Evolutionary conservation across 92 coral and sea anemone species (phyloP).

Genomic region (Phenganax marumi): DNA sequence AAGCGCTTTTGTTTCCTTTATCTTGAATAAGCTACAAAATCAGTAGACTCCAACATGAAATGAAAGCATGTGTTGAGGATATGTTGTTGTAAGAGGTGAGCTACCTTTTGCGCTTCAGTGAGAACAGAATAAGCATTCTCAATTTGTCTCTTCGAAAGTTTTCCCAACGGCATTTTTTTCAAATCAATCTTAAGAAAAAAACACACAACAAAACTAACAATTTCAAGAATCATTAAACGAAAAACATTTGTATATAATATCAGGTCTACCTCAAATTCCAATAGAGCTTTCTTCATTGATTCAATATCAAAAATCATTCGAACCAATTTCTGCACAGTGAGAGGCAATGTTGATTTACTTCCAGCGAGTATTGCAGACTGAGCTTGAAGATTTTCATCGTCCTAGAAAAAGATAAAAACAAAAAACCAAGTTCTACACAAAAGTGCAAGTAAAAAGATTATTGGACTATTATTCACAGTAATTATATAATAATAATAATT

Average conservation of each 20-base stretch:
- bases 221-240: background rate
- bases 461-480: too few species aligned
- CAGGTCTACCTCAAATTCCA: constrained; percentile 86
- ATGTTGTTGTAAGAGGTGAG: background rate
- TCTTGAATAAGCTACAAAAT: constrained; percentile 48
- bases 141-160: constrained; percentile 84
- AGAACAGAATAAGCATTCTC: constrained; percentile 83
- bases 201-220: background rate
- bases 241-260: background rate
- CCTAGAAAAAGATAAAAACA: constrained; percentile 40
- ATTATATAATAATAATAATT: background rate
- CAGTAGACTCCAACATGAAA: background rate
- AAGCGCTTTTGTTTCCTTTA: constrained; percentile 65
- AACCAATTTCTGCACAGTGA: constrained; percentile 69
- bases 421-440: background rate
- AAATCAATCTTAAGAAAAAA: constrained; percentile 70
- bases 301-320: constrained; percentile 97
- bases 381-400: constrained; percentile 67
- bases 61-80: background rate
- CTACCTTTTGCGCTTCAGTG: constrained; percentile 88
- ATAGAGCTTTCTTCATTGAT: constrained; percentile 89
- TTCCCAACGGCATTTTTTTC: constrained; percentile 97
- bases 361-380: constrained; percentile 66
- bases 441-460: background rate
- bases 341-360: constrained; percentile 70